Base-by-base conservation (phyloP, 2,113 vertebrate genomes). In the Marmota monax region DNA sequence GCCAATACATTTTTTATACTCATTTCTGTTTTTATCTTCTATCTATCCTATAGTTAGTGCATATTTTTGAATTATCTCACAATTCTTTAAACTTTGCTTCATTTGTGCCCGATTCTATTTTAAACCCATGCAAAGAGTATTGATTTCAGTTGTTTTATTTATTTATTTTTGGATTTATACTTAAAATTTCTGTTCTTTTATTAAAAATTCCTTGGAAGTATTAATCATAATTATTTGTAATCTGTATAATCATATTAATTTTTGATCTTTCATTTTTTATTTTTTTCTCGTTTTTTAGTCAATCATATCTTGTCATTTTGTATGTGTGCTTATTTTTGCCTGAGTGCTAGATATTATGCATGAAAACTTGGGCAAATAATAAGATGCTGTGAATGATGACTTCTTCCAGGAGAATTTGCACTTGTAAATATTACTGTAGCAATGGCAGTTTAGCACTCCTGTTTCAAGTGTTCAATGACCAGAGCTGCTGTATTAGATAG, bases 391-490 rank as follows among this genome's bases (percentile, higher is more conserved):
- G 3, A 11, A n/a, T 27, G 12, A 70, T 2, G 0, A 70, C 45
- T 85, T 70, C 32, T 37, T 70, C 34, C 65, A 70, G 67, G 32
- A 69, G 42, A 14, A n/a, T 9, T n/a, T 37, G n/a, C 7, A 34
- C 7, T 25, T 69, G 6, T n/a, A 48, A 51, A 7, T 61, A 48
- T 7, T 4, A 16, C 22, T n/a, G 32, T 69, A 6, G 2, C 25
- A 7, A n/a, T 1, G 7, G 22, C 11, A n/a, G 32, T 2, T 48
- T 5, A 27, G 29, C 7, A 2, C 32, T 18, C 3, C n/a, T 0
- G 72, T 45, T 72, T 87, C n/a, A 72, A 32, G 5, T 39, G 34
- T 22, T 53, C 5, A 37, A 87, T 29, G 37, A 16, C 45, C 16
- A 39, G 14, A 73, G 23, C 18, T 72, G 18, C 18, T 7, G 14